Base-by-base conservation (phyloP, 2,113 vertebrate genomes). In the Sebastes schlegelii region DNA sequence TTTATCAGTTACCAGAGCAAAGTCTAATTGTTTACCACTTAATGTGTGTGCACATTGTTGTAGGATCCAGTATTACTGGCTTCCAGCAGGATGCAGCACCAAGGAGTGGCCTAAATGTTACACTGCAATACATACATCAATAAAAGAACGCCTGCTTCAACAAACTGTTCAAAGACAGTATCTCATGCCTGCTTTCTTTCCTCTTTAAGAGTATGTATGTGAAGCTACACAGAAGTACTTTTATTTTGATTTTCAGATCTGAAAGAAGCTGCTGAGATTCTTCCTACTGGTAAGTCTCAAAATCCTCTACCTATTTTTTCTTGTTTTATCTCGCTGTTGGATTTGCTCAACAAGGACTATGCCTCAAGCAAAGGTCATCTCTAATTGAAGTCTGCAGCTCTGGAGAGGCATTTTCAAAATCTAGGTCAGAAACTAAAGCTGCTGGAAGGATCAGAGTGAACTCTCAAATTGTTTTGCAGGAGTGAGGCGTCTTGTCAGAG, bases 41-140 rank as follows among this genome's bases (percentile, higher is more conserved):
- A 60, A 52, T 69, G 34, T 19, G n/a, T 77, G 68, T 88, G 68
- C 69, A 81, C 74, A 60, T 55, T 84, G 76, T 67, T 65, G 58
- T 19, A 86, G 80, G 87, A 88, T 87, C 58, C 51, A 19, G n/a
- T 48, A 5, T 49, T 66, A 54, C 70, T 79, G 63, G 54, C 55
- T 74, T 89, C 73, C 79, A 77, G 81, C 79, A 77, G 81, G 86
- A 90, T 86, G 61, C 77, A 42, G 4, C 65, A 54, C 13, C 73
- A 66, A 86, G 92, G 89, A 63, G 91, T 86, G 88, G 88, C 86
- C 40, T 60, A 12, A 9, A 17, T n/a, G 54, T n/a, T 45, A 60
- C 26, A 43, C 40, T 70, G 54, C 79, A 19, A 75, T 76, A 84
- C 8, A 60, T 52, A 46, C 0, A 34, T 83, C n/a, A 75, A 80